Conservation (phyloP, 1,140 invertebrate genomes). For the Glomeris maerens region DNA sequence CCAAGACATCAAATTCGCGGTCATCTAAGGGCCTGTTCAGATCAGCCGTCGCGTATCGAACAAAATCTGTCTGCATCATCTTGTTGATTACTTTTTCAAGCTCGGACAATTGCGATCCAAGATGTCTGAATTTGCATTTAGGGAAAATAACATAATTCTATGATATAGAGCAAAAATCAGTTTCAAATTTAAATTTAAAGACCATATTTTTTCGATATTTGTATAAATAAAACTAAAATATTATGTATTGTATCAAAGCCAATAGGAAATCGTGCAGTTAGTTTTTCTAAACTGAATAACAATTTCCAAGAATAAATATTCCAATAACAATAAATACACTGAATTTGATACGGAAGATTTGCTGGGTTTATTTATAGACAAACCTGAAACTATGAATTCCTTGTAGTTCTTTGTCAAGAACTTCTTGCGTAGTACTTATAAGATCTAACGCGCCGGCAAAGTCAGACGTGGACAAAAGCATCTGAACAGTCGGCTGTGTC, state of each 20-base stretch:
- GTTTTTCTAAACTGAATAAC: no score
- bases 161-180: neutral
- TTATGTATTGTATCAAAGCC: neutral
- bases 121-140: slow-evolving; percentile 68
- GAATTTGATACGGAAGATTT: neutral
- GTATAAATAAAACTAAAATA: neutral
- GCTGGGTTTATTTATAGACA: no score
- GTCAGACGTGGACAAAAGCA: slow-evolving; percentile 85
- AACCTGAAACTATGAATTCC: slow-evolving; percentile 80
- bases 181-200: neutral
- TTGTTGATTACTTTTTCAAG: slow-evolving; percentile 92
- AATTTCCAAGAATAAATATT: no score
- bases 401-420: slow-evolving; percentile 70
- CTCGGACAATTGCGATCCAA: slow-evolving; percentile 90
- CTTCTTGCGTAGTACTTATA: slow-evolving; percentile 91
- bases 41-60: slow-evolving; percentile 76
- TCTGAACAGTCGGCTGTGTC: slow-evolving; percentile 92
- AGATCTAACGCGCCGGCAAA: slow-evolving; percentile 94
- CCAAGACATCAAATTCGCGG: slow-evolving; percentile 38
- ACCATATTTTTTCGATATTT: no score
- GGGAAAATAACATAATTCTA: slow-evolving; percentile 1
- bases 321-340: neutral
- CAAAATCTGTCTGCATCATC: slow-evolving; percentile 91
- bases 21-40: slow-evolving; percentile 67
- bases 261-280: slow-evolving; percentile 7